phyloP scores from a whole-genome alignment of 1,140 invertebrate genomes.

The Macrobrachium rosenbergii region DNA sequence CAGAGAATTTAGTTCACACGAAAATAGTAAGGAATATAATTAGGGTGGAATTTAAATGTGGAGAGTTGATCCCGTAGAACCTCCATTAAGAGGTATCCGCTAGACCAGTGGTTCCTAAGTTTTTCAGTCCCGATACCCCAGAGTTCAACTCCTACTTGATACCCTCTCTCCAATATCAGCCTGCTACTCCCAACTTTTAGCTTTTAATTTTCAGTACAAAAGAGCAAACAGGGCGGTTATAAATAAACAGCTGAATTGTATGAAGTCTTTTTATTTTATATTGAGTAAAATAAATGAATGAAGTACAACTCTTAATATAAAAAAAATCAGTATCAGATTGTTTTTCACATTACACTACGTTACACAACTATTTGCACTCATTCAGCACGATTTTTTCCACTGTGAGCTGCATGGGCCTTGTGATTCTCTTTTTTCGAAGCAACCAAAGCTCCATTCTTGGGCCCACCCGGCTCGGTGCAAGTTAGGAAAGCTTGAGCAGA shows the following conservation, averaged over 20 bases:
- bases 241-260: conserved; percentile 17
- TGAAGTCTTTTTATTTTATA: neutral
- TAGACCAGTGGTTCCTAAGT: neutral
- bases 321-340: conserved; percentile 8
- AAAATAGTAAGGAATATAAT: too few relatives aligned
- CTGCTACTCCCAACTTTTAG: conserved; percentile 12
- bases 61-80: too few relatives aligned
- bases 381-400: conserved; percentile 11
- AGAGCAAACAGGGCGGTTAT: conserved; percentile 21
- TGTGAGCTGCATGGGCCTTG: conserved; percentile 28
- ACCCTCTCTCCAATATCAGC: conserved; percentile 11
- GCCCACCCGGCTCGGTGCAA: neutral
- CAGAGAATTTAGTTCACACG: too few relatives aligned
- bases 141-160: neutral
- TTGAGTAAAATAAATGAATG: conserved; percentile 16
- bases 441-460: too few relatives aligned
- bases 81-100: too few relatives aligned
- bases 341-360: conserved; percentile 26
- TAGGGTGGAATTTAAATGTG: too few relatives aligned
- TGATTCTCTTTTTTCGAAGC: conserved; percentile 28
- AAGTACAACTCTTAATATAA: neutral
- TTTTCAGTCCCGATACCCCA: conserved; percentile 2
- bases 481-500: conserved; percentile 27
- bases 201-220: conserved; percentile 28
- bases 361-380: conserved; percentile 38